Evolutionary conservation across 2,797 vertebrate species (phyloP).

Genomic region (Sylvilagus floridanus): DNA sequence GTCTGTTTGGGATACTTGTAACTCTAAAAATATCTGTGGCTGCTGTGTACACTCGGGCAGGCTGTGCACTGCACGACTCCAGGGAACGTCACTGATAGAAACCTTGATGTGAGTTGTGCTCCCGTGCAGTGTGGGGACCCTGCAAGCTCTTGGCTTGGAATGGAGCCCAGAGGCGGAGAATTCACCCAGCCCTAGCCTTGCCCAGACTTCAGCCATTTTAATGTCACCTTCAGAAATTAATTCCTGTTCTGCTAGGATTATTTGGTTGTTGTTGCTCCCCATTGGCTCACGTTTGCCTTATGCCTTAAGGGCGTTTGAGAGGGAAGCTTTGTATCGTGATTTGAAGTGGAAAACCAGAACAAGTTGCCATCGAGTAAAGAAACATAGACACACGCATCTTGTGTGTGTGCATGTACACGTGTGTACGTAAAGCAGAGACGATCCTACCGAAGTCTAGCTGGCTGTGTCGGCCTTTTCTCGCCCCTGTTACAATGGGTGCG

Average conservation of each 20-base stretch:
- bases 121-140: background rate
- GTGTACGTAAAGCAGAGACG: too few relatives aligned
- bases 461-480: too few relatives aligned
- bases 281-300: slow-evolving; percentile 12
- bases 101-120: accelerated
- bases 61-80: background rate
- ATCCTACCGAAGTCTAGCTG: too few relatives aligned
- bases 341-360: too few relatives aligned
- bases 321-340: background rate
- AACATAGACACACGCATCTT: background rate
- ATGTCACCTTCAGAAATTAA: background rate
- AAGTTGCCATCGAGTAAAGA: too few relatives aligned
- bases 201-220: background rate
- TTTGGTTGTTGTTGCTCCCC: background rate
- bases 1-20: slow-evolving; percentile 44
- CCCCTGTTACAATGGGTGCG: too few relatives aligned
- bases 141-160: background rate
- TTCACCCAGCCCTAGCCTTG: background rate
- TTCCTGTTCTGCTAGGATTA: background rate
- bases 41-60: background rate
- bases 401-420: background rate
- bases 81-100: accelerated
- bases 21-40: slow-evolving; percentile 55
- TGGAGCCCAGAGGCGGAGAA: background rate
- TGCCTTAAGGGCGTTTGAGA: slow-evolving; percentile 29